Evolutionary conservation across 37 sponge, comb jelly and placozoan species (phyloP), one percentile per base, ranked within the genome.

Genomic region (Beroe forskalii): DNA sequence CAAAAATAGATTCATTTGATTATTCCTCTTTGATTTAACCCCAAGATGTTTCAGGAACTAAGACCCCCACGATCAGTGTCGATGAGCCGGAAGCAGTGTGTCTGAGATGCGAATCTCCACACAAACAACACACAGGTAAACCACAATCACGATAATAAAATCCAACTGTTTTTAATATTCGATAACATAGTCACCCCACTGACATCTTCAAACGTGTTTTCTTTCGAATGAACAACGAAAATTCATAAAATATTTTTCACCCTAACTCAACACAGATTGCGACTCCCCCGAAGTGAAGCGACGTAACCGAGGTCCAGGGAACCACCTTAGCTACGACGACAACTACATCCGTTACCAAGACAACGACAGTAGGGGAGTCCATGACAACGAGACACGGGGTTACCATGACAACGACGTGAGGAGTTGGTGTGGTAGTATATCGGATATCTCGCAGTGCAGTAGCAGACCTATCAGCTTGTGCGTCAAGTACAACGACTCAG

Each of bases 401-500:
- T n/a, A n/a, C n/a, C 3, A 64, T 64, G 30, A 64, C 4, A 8
- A 64, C 17, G 66, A 64, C 17, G 31, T 30, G 24, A 64, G 24
- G 24, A 64, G 66, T 20, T 44, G 44, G 86, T 35, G 48, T 35
- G 86, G 40, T 28, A 80, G 86, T 38, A 69, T 35, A 32, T 69
- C 72, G 32, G 86, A 80, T 38, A 44, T 80, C 28, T 80, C 86
- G 23, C 55, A 44, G 25, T 80, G 86, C 55, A 80, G 86, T 27
- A 80, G 86, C 86, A 41, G 86, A 80, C 86, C 86, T 42, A 37
- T 44, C 86, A 80, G 86, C 42, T 48, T 80, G n/a, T 80, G 86
- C 40, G 86, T 80, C 28, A 80, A 80, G 35, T 80, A 44, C 86
- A 38, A 20, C 3, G 86, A 41, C 1, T 80, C 86, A 42, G 86